These are phyloP conservation scores for Sarotherodon lohbergeri DNA, from an alignment of 2,113 vertebrate genomes.

Conservation along the genomic window DNA sequence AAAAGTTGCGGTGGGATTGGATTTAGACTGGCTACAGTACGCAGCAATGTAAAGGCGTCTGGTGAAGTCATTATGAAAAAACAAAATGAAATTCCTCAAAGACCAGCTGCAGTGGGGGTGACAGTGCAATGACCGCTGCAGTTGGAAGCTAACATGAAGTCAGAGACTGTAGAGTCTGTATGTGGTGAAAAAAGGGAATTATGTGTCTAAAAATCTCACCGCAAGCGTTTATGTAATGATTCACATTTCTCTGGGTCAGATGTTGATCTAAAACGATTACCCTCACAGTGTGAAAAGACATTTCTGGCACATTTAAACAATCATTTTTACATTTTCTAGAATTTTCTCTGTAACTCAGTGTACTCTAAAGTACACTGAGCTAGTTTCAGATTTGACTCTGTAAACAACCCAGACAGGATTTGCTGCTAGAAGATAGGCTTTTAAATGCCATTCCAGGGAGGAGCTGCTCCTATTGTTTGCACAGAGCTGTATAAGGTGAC, in stretches of 20 bases:
- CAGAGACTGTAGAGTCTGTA: neutral
- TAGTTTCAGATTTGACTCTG: neutral
- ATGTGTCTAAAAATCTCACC: neutral
- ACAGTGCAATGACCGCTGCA: constrained; percentile 6
- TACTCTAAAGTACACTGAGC: neutral
- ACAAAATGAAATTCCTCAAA: constrained; percentile 24
- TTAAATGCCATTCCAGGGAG: neutral
- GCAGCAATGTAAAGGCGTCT: constrained; percentile 39
- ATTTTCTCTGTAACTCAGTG: neutral
- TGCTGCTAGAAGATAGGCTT: neutral
- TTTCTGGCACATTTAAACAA: neutral
- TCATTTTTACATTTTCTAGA: neutral
- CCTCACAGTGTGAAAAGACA: neutral
- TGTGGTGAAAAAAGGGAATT: neutral
- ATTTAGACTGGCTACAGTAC: constrained; percentile 28
- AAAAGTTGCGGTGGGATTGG: constrained; percentile 61
- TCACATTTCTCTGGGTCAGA: neutral
- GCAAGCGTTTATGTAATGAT: neutral
- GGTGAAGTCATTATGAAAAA: constrained; percentile 50
- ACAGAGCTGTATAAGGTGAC: neutral
- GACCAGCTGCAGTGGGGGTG: constrained; percentile 17
- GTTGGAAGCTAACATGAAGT: constrained; percentile 15
- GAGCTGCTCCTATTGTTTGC: neutral
- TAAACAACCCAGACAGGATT: neutral
- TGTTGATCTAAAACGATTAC: neutral